Evolutionary conservation across 2,113 vertebrate genomes (phyloP).

Genomic region (Athene noctua): DNA sequence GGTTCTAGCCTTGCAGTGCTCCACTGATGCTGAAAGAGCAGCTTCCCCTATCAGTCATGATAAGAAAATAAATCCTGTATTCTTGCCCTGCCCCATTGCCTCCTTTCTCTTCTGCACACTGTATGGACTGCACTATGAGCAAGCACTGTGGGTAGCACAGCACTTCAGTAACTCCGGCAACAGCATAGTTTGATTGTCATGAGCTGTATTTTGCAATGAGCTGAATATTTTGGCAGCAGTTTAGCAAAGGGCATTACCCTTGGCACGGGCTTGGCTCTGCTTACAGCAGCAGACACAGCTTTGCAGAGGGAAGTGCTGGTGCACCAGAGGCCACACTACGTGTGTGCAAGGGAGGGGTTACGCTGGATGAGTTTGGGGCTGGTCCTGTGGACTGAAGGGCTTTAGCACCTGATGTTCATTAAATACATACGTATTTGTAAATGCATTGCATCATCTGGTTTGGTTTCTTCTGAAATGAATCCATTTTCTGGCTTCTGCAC

Average conservation of each 20-base stretch:
- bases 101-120: not conserved
- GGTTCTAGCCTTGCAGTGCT: not conserved
- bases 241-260: not conserved
- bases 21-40: not conserved
- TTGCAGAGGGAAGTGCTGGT: not conserved
- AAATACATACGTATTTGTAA: not conserved
- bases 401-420: not conserved
- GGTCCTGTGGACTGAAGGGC: not conserved
- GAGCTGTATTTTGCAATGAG: not conserved
- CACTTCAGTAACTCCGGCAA: not conserved
- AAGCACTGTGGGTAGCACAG: not conserved
- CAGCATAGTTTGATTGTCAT: not conserved
- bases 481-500: not conserved
- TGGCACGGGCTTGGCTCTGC: not conserved
- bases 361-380: not conserved
- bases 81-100: not conserved
- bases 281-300: not conserved
- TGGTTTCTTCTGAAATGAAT: not conserved
- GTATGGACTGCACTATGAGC: fast-evolving
- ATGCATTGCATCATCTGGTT: not conserved
- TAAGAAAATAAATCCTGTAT: not conserved
- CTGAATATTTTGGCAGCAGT: not conserved
- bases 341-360: not conserved
- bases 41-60: not conserved
- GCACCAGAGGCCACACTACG: not conserved